phyloP scores from a whole-genome alignment of 37 sponge, comb jelly and placozoan species.

The Beroe forskalii region DNA sequence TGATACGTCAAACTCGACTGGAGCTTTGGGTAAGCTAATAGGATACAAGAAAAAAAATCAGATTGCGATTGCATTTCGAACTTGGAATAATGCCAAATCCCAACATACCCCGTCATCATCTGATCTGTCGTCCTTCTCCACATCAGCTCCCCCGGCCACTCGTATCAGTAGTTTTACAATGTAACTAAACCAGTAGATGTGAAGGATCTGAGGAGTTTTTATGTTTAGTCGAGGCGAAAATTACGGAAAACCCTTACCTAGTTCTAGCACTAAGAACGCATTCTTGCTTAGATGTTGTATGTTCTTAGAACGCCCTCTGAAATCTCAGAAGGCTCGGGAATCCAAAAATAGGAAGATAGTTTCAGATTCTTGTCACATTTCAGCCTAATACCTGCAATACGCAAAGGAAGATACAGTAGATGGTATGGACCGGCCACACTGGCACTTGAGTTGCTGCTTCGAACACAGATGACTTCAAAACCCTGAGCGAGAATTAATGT shows the following conservation, averaged over 20 bases:
- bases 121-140: constrained; percentile 4
- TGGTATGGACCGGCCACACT: constrained; percentile 8
- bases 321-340: no score
- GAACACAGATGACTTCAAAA: not conserved
- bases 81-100: no score
- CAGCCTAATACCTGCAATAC: constrained; percentile 7
- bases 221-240: no score
- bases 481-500: not conserved
- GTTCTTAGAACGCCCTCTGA: not conserved
- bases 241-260: no score
- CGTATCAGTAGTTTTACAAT: constrained; percentile 59
- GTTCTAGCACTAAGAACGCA: no score
- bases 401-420: not conserved
- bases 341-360: no score
- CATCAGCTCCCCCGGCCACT: not conserved
- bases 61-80: no score
- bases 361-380: no score
- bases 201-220: constrained; percentile 56
- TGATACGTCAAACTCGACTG: no score
- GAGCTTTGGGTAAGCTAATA: no score
- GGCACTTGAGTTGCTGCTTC: not conserved
- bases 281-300: no score
- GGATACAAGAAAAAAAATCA: no score
- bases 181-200: constrained; percentile 70
- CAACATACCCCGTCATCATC: constrained; percentile 30